A percentile compares a stretch with the other conserved stretches of the same genome.
Conservation (phyloP, 2,113 vertebrate genomes). For the Sarotherodon lohbergeri region DNA sequence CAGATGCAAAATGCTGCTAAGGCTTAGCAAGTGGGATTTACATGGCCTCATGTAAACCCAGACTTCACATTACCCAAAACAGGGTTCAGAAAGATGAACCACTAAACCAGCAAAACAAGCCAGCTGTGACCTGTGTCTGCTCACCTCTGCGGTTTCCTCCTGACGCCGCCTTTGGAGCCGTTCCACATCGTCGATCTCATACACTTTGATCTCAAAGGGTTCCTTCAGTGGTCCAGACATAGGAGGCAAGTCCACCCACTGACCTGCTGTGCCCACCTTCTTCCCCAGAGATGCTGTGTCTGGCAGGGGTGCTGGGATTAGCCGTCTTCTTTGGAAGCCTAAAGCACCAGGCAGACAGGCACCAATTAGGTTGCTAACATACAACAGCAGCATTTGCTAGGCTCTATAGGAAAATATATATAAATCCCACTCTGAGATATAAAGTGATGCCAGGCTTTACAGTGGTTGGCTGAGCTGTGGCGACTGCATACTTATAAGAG, state of each 20-base stretch:
- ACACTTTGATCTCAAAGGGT: constrained; percentile 99
- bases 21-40: constrained; percentile 27
- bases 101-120: neutral
- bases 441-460: constrained; percentile 29
- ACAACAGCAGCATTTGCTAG: constrained; percentile 23
- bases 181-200: constrained; percentile 96
- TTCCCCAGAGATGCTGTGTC: constrained; percentile 85
- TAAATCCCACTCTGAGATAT: constrained; percentile 26
- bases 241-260: constrained; percentile 95
- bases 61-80: constrained; percentile 20
- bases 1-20: constrained; percentile 35
- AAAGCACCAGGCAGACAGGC: constrained; percentile 9
- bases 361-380: constrained; percentile 18
- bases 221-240: constrained; percentile 89
- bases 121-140: constrained; percentile 27
- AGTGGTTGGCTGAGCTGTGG: neutral
- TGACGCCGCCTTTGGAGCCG: constrained; percentile 85
- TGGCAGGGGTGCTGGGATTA: constrained; percentile 89
- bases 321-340: constrained; percentile 90
- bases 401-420: constrained; percentile 36
- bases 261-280: constrained; percentile 82
- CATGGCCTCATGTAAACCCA: neutral
- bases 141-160: constrained; percentile 84
- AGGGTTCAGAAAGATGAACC: constrained; percentile 11
- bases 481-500: constrained; percentile 44